Percentiles rank a stretch among this genome's conserved stretches.
phyloP scores from a whole-genome alignment of 2,113 vertebrate species.

The Gobiocypris rarus region DNA sequence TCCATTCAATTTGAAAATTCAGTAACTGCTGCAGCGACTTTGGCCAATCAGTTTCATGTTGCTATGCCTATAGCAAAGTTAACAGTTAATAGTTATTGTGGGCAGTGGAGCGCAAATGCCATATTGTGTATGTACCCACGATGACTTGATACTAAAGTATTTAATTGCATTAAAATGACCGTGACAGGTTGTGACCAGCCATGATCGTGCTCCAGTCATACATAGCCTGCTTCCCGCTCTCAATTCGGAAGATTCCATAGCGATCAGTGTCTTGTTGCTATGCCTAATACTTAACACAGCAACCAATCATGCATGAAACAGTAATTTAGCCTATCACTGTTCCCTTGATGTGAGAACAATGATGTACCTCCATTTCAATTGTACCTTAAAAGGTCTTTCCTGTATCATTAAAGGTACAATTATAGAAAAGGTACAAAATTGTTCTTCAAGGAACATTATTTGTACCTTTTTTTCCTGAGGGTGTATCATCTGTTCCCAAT shows the following conservation, averaged over 20 bases:
- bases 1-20: no score
- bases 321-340: neutral
- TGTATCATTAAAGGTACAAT: no score
- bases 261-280: neutral
- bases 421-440: no score
- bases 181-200: neutral
- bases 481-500: slow-evolving; percentile 17
- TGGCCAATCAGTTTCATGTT: no score
- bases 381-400: neutral
- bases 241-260: neutral
- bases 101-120: no score
- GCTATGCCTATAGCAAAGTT: no score
- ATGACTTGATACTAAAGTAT: no score
- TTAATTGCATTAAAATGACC: neutral
- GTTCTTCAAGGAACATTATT: no score
- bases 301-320: neutral
- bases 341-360: neutral
- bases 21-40: no score
- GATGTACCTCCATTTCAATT: neutral
- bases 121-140: no score
- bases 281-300: neutral
- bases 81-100: neutral
- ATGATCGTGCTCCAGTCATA: no score
- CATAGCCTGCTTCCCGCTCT: neutral
- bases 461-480: no score